Conservation (phyloP, 53 echinoderm and acorn worm species). For the Paracentrotus lividus region DNA sequence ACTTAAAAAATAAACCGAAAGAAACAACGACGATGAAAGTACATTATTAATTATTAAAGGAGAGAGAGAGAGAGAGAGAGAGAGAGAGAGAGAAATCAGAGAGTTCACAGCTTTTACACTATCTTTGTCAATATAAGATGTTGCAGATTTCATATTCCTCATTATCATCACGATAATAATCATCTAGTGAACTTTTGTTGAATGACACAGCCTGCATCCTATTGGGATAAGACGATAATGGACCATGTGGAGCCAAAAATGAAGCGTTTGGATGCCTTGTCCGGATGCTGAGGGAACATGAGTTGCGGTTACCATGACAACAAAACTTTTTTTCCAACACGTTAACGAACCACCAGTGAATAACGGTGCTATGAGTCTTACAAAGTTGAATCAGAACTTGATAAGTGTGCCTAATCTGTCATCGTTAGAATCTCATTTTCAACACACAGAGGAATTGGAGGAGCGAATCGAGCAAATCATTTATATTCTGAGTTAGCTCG, state of each 20-base stretch:
- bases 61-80: slow-evolving; percentile 19
- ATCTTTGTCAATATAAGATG: background rate
- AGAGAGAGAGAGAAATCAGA: background rate
- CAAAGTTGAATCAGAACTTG: background rate
- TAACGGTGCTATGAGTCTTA: background rate
- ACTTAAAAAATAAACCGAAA: no score
- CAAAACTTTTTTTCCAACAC: slow-evolving; percentile 26
- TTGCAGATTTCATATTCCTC: background rate
- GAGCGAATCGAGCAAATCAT: background rate
- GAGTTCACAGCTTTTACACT: background rate
- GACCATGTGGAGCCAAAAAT: slow-evolving; percentile 36
- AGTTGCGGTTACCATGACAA: slow-evolving; percentile 42
- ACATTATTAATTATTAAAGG: no score
- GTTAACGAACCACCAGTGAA: slow-evolving; percentile 13
- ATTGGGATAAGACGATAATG: slow-evolving; percentile 1
- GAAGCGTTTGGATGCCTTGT: slow-evolving; percentile 23
- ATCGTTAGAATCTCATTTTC: slow-evolving; percentile 39
- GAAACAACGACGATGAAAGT: no score
- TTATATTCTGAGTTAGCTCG: background rate
- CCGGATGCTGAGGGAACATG: slow-evolving; percentile 58
- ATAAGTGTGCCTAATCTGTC: slow-evolving; percentile 62
- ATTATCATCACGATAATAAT: background rate
- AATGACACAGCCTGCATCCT: background rate
- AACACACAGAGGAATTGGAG: slow-evolving; percentile 19
- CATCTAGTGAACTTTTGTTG: slow-evolving; percentile 9